Percentiles rank a stretch among this genome's conserved stretches.
Evolutionary conservation across 2,888 invertebrate species (phyloP).

Genomic region (Drosophila kuntzei): DNA sequence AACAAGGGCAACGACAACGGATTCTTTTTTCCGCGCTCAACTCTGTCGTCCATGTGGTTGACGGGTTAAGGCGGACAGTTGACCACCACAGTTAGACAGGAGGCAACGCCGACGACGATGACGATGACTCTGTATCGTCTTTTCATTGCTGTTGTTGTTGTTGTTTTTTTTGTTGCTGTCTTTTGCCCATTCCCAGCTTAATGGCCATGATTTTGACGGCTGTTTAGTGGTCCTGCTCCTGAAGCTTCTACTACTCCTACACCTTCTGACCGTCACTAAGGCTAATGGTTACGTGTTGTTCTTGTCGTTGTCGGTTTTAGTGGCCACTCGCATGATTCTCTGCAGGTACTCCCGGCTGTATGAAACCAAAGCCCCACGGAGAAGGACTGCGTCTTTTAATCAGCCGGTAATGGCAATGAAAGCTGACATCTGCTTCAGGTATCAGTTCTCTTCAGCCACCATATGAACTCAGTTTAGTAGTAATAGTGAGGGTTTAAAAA

Average conservation of each 20-base stretch:
- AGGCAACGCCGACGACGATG: conserved; percentile 18
- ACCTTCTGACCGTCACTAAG: conserved; percentile 22
- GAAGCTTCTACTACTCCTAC: conserved; percentile 1
- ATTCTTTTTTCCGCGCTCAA: conserved; percentile 60
- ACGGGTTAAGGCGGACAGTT: conserved; percentile 80
- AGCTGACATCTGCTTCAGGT: conserved; percentile 53
- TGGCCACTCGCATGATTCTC: conserved; percentile 40
- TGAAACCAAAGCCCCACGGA: conserved; percentile 17
- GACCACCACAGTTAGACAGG: conserved; percentile 64
- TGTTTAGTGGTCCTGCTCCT: conserved; percentile 66
- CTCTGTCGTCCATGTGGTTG: conserved; percentile 67
- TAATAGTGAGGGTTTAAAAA: too few relatives aligned
- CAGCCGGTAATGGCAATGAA: conserved; percentile 66
- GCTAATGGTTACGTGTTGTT: conserved; percentile 65
- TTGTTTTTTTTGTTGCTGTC: conserved; percentile 6
- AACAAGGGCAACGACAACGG: conserved; percentile 1
- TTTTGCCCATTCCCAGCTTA: conserved; percentile 66
- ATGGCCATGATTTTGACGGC: conserved; percentile 84
- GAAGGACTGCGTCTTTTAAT: conserved; percentile 67
- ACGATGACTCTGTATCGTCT: conserved; percentile 44
- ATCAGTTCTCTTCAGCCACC: conserved; percentile 8
- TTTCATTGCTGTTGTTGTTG: conserved; percentile 56
- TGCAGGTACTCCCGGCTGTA: conserved; percentile 23
- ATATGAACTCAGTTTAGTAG: neutral
- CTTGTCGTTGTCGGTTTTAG: conserved; percentile 32